These are phyloP conservation scores for Aeoliscus strigatus DNA, from an alignment of 2,797 vertebrate genomes.

Conservation along the genomic window DNA sequence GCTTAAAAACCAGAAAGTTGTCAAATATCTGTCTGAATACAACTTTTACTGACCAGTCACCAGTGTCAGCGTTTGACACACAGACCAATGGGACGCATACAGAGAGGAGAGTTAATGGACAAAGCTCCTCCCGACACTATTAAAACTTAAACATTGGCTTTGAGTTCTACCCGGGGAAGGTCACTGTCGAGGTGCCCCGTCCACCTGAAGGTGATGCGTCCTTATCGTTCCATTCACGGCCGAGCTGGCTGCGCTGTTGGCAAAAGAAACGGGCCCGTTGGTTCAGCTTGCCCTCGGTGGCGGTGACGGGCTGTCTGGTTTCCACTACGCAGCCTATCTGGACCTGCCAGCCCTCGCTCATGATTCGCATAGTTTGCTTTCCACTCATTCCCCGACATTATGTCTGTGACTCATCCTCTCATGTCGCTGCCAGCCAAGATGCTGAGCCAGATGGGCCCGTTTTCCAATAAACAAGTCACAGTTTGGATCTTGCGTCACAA, in stretches of 20 bases:
- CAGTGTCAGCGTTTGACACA: background rate
- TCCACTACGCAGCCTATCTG: conserved; percentile 40
- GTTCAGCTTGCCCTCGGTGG: conserved; percentile 57
- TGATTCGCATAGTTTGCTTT: conserved; percentile 56
- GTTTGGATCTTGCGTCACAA: conserved; percentile 57
- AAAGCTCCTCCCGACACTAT: too few relatives aligned
- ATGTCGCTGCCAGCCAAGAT: conserved; percentile 58
- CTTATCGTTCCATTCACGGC: conserved; percentile 37
- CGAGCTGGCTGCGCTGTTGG: conserved; percentile 42
- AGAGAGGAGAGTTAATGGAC: background rate
- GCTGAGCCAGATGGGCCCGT: conserved; percentile 61
- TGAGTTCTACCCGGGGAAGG: background rate
- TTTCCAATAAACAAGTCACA: conserved; percentile 60
- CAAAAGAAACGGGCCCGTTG: conserved; percentile 46
- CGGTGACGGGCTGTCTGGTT: conserved; percentile 52
- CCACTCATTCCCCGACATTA: conserved; percentile 50
- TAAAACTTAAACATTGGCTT: too few relatives aligned
- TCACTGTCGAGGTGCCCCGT: conserved; percentile 2
- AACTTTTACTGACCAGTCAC: too few relatives aligned
- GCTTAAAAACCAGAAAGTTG: too few relatives aligned
- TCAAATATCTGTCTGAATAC: too few relatives aligned
- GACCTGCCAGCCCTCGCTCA: conserved; percentile 52
- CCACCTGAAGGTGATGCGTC: conserved; percentile 29
- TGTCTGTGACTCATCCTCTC: conserved; percentile 64
- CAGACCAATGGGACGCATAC: background rate